Percentiles rank a stretch among this genome's conserved stretches.
Conservation (phyloP, 2,797 vertebrate species). For the Heteromormyrus szaboi region DNA sequence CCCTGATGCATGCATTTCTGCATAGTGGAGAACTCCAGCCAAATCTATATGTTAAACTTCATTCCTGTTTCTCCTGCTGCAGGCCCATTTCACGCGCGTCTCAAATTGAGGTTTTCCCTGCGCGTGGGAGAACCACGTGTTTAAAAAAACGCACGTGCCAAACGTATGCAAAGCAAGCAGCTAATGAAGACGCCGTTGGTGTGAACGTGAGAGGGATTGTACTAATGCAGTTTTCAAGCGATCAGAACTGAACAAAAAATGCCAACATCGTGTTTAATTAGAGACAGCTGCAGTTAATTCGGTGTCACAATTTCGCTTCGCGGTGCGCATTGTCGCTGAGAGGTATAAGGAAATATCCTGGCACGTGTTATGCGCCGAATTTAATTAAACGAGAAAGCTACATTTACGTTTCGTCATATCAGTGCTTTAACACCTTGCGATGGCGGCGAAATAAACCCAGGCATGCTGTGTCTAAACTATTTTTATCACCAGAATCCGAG, state of each 20-base stretch:
- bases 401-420: slow-evolving; percentile 1
- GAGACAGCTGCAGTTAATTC: neutral
- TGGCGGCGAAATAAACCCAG: neutral
- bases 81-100: neutral
- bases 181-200: neutral
- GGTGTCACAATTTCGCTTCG: neutral
- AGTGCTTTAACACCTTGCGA: slow-evolving; percentile 5
- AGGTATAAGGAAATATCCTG: neutral
- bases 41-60: neutral
- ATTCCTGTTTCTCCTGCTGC: neutral
- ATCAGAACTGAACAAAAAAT: neutral
- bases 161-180: neutral
- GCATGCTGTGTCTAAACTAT: neutral
- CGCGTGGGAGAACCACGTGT: neutral
- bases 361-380: neutral
- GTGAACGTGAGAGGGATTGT: neutral
- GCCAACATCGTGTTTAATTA: neutral
- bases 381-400: neutral
- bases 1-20: neutral
- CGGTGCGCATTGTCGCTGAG: neutral
- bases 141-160: neutral
- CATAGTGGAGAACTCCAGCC: neutral
- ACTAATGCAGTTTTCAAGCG: neutral
- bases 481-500: neutral
- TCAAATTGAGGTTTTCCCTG: neutral